phyloP scores from a whole-genome alignment of 2,113 vertebrate species.

The Erinaceus europaeus region DNA sequence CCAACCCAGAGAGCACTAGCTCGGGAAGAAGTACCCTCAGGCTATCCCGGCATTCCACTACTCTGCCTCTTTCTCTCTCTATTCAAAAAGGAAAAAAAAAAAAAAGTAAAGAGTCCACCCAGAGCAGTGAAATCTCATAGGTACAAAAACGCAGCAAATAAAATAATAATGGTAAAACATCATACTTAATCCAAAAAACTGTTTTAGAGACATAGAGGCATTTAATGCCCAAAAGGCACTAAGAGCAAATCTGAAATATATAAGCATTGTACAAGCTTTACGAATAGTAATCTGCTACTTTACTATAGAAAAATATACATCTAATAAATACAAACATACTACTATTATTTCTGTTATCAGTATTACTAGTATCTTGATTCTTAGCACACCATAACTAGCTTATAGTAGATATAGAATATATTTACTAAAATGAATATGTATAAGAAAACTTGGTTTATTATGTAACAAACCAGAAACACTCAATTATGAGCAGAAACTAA shows the following conservation, averaged over 20 bases:
- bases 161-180: too few relatives aligned
- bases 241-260: neutral
- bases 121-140: too few relatives aligned
- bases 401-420: neutral
- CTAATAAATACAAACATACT: neutral
- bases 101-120: too few relatives aligned
- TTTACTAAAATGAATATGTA: neutral
- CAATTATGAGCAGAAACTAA: neutral
- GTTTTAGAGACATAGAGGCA: neutral
- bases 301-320: neutral
- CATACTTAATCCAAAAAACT: too few relatives aligned
- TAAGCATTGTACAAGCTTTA: neutral
- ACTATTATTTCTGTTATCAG: neutral
- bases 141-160: too few relatives aligned
- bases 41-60: too few relatives aligned
- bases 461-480: neutral
- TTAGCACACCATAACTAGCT: too few relatives aligned
- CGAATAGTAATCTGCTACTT: neutral
- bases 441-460: neutral
- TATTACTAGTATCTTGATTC: neutral
- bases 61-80: too few relatives aligned
- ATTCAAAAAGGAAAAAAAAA: too few relatives aligned
- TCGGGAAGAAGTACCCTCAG: too few relatives aligned
- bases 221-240: neutral
- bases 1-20: too few relatives aligned